Conservation (phyloP, 2,888 invertebrate species). For the Eristalis tenax region DNA sequence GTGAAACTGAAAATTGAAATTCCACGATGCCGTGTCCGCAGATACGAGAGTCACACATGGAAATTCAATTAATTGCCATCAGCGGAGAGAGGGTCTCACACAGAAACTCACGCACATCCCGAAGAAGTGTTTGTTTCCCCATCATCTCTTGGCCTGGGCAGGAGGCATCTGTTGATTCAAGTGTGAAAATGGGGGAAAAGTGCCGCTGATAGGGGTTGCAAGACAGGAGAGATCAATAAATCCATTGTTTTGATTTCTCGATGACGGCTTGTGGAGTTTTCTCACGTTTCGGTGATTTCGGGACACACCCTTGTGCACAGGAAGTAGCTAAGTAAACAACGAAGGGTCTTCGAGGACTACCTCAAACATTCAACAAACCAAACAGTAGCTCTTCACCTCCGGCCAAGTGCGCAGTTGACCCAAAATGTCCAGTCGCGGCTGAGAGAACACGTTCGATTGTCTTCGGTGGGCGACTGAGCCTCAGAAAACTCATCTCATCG, state of each 20-base stretch:
- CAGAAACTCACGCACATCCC: constrained; percentile 7
- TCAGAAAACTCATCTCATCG: not conserved
- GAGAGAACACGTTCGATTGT: not conserved
- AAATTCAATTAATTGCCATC: constrained; percentile 57
- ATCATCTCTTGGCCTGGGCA: constrained; percentile 28
- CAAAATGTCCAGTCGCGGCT: constrained; percentile 3
- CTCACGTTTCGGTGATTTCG: constrained; percentile 64
- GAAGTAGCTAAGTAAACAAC: constrained; percentile 53
- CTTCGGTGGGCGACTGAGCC: not conserved
- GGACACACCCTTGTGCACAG: constrained; percentile 21
- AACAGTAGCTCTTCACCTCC: constrained; percentile 25
- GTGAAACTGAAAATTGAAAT: constrained; percentile 40
- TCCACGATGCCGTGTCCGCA: constrained; percentile 27
- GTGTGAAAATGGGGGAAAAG: constrained; percentile 56
- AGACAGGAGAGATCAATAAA: constrained; percentile 56
- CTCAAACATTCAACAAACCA: constrained; percentile 44
- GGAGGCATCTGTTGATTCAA: constrained; percentile 48
- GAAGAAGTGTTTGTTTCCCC: constrained; percentile 28
- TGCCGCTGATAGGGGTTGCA: constrained; percentile 45
- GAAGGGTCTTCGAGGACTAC: constrained; percentile 12
- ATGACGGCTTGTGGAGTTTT: constrained; percentile 48
- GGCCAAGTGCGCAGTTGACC: constrained; percentile 22
- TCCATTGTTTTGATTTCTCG: constrained; percentile 53
- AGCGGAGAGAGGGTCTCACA: constrained; percentile 1
- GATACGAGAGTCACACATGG: constrained; percentile 42